Percentiles rank a stretch among this genome's conserved stretches.
phyloP scores from a whole-genome alignment of 2,888 invertebrate species.

The Cephalotes varians region DNA sequence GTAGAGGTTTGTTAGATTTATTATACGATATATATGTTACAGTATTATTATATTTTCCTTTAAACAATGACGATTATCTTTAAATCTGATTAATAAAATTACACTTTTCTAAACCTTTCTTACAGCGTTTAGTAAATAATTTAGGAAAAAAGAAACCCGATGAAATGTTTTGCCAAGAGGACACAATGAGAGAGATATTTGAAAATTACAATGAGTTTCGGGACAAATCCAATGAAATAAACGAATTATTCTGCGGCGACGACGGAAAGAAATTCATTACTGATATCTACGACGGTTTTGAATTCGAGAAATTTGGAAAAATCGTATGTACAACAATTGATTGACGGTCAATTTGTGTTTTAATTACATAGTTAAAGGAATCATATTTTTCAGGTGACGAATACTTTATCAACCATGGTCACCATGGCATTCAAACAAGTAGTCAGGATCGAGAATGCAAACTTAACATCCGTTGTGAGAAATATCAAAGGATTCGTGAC shows the following conservation, averaged over 20 bases:
- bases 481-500: slow-evolving; percentile 72
- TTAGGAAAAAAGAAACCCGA: slow-evolving; percentile 59
- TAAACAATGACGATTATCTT: not conserved
- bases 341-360: not conserved
- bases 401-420: slow-evolving; percentile 77
- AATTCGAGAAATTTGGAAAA: slow-evolving; percentile 74
- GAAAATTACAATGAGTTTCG: slow-evolving; percentile 67
- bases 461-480: slow-evolving; percentile 77
- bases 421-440: slow-evolving; percentile 73
- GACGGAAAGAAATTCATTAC: slow-evolving; percentile 76
- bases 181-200: slow-evolving; percentile 76
- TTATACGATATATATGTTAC: not conserved
- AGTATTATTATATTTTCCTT: not conserved
- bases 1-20: slow-evolving; percentile 71
- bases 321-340: slow-evolving; percentile 70
- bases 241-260: slow-evolving; percentile 76
- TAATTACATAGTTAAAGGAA: not conserved
- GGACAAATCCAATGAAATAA: slow-evolving; percentile 63
- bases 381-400: slow-evolving; percentile 69
- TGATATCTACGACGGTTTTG: slow-evolving; percentile 77
- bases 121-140: slow-evolving; percentile 73
- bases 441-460: slow-evolving; percentile 75
- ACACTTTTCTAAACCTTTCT: not conserved
- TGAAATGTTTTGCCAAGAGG: slow-evolving; percentile 74
- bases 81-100: not conserved